A percentile compares a stretch with the other conserved stretches of the same genome.
phyloP scores from a whole-genome alignment of 2,113 vertebrate species.

The Bostrychus sinensis region DNA sequence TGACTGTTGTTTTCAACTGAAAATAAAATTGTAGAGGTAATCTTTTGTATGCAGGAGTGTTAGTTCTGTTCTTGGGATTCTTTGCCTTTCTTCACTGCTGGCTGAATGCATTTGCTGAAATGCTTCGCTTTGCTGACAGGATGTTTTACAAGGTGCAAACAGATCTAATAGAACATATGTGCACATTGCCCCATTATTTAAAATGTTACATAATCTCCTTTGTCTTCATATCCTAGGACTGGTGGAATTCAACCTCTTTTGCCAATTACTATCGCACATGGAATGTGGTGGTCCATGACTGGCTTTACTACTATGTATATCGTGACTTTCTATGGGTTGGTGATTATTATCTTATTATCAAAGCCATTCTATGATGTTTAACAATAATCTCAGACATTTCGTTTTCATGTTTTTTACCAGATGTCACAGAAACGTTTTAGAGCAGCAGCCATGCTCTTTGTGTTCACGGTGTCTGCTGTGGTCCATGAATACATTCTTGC shows the following conservation, averaged over 20 bases:
- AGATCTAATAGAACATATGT: not conserved
- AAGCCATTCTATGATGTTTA: no score
- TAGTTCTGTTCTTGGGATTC: slow-evolving; percentile 86
- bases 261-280: slow-evolving; percentile 90
- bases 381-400: not conserved
- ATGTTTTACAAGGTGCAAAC: slow-evolving; percentile 86
- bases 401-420: slow-evolving; percentile 67
- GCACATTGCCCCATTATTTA: not conserved
- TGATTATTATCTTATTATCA: slow-evolving; percentile 29
- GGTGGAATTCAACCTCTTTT: slow-evolving; percentile 93
- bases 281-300: slow-evolving; percentile 91
- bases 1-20: not conserved
- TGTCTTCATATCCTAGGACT: slow-evolving; percentile 82
- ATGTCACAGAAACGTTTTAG: slow-evolving; percentile 89
- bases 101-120: slow-evolving; percentile 90
- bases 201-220: not conserved
- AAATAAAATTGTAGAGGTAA: not conserved
- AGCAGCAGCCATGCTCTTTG: slow-evolving; percentile 88
- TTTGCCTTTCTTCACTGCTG: slow-evolving; percentile 90
- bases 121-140: slow-evolving; percentile 88
- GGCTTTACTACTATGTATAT: slow-evolving; percentile 88
- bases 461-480: slow-evolving; percentile 89
- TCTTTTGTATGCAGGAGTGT: slow-evolving; percentile 74
- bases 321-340: slow-evolving; percentile 85
- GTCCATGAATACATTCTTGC: slow-evolving; percentile 92